phyloP scores from a whole-genome alignment of 2,113 vertebrate species.

The Tonatia bakeri region DNA sequence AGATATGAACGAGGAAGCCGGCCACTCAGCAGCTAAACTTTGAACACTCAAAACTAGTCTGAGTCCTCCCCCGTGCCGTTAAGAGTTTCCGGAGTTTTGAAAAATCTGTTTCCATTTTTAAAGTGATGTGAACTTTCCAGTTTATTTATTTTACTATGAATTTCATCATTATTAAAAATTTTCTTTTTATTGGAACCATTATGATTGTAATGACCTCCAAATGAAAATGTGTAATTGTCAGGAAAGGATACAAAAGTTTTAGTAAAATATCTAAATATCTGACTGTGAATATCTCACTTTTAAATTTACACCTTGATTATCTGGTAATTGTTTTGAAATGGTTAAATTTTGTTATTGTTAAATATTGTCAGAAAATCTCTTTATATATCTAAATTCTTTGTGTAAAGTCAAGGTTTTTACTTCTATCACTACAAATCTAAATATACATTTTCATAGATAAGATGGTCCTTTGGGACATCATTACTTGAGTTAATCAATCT shows the following conservation, averaged over 20 bases:
- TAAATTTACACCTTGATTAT: background rate
- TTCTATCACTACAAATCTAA: background rate
- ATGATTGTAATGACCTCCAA: background rate
- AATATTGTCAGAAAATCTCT: background rate
- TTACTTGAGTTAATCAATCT: background rate
- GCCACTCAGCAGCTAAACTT: background rate
- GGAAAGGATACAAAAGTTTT: background rate
- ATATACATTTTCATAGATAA: background rate
- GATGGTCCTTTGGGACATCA: background rate
- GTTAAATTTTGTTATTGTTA: background rate
- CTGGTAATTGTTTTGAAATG: background rate
- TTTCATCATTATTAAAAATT: background rate
- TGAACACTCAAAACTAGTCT: background rate
- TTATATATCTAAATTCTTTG: background rate
- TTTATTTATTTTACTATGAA: constrained; percentile 12
- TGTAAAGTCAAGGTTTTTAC: background rate
- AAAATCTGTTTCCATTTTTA: background rate
- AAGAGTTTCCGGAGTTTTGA: background rate
- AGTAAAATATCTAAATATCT: background rate
- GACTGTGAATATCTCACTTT: background rate
- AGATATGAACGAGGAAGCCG: background rate
- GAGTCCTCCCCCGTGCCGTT: background rate
- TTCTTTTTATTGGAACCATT: background rate
- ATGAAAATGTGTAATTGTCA: background rate
- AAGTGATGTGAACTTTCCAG: background rate